Evolutionary conservation across 1,140 invertebrate genomes (phyloP).

Genomic region (Drosophila suzukii): DNA sequence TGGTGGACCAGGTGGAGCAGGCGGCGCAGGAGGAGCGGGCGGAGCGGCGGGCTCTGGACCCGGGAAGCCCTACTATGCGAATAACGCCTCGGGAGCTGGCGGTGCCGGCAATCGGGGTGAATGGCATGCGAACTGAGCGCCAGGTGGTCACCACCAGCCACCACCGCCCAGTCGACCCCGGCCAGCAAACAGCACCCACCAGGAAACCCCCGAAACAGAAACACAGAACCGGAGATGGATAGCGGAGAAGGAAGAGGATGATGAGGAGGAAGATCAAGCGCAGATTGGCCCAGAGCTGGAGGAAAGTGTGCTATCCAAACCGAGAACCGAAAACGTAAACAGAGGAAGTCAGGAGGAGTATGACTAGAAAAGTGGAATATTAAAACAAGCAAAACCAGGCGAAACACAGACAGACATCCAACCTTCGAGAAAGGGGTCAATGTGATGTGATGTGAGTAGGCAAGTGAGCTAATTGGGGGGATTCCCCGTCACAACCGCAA

Average conservation of each 20-base stretch:
- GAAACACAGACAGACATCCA: neutral
- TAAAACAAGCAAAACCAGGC: neutral
- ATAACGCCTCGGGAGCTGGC: constrained; percentile 67
- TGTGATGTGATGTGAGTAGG: constrained; percentile 11
- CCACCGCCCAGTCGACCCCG: constrained; percentile 3
- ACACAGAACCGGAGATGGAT: constrained; percentile 17
- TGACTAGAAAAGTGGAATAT: constrained; percentile 24
- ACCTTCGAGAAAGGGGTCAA: neutral
- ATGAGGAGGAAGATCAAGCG: neutral
- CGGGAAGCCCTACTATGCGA: constrained; percentile 82
- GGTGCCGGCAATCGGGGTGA: constrained; percentile 69
- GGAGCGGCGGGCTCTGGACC: constrained; percentile 58
- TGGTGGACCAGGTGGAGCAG: constrained; percentile 51
- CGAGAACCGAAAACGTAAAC: neutral
- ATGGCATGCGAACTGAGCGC: constrained; percentile 70
- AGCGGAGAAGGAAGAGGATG: neutral
- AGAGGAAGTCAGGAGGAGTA: constrained; percentile 18
- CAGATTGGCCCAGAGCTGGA: constrained; percentile 1
- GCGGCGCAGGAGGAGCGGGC: constrained; percentile 55
- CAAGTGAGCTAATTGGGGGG: constrained; percentile 1
- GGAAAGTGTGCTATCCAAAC: constrained; percentile 54
- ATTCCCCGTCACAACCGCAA: constrained; percentile 7
- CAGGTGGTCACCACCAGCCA: neutral
- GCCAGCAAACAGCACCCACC: neutral
- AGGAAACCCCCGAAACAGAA: constrained; percentile 5